These are phyloP conservation scores for Drosophila melanica DNA, from an alignment of 1,140 invertebrate genomes.

Conservation along the genomic window DNA sequence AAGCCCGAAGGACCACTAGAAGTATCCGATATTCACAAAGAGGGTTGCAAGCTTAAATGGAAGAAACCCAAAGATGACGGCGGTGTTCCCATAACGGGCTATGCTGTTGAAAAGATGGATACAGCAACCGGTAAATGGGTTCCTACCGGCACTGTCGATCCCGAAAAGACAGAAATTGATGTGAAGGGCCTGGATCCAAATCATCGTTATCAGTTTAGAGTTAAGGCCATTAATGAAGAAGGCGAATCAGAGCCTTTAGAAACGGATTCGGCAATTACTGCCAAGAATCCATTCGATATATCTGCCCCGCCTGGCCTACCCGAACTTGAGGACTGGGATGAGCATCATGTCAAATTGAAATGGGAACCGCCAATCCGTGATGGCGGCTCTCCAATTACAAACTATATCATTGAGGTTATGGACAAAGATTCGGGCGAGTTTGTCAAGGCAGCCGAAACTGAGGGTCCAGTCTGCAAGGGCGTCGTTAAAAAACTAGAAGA, in stretches of 20 bases:
- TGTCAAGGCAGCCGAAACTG: slow-evolving; percentile 89
- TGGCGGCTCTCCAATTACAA: slow-evolving; percentile 97
- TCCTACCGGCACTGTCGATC: slow-evolving; percentile 93
- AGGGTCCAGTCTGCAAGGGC: slow-evolving; percentile 91
- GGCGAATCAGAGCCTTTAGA: slow-evolving; percentile 97
- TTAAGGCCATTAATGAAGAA: slow-evolving; percentile 97
- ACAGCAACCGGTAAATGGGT: slow-evolving; percentile 93
- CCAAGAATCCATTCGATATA: slow-evolving; percentile 98
- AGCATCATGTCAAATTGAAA: slow-evolving; percentile 95
- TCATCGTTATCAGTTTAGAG: slow-evolving; percentile 97
- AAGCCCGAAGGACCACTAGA: slow-evolving; percentile 97
- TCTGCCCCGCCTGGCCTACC: slow-evolving; percentile 95
- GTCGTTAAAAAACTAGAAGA: slow-evolving; percentile 95
- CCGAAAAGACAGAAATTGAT: slow-evolving; percentile 93
- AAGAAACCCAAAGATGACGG: slow-evolving; percentile 98
- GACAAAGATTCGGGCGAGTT: slow-evolving; percentile 86
- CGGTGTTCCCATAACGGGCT: slow-evolving; percentile 94
- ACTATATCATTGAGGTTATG: slow-evolving; percentile 93
- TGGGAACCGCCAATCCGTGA: slow-evolving; percentile 98
- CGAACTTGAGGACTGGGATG: slow-evolving; percentile 96
- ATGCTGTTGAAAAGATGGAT: slow-evolving; percentile 97
- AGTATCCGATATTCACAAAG: slow-evolving; percentile 96
- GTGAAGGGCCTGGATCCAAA: slow-evolving; percentile 95
- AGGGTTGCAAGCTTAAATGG: slow-evolving; percentile 98
- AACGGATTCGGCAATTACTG: slow-evolving; percentile 92